Conservation (phyloP, 2,113 vertebrate genomes). For the Climacteris rufus region DNA sequence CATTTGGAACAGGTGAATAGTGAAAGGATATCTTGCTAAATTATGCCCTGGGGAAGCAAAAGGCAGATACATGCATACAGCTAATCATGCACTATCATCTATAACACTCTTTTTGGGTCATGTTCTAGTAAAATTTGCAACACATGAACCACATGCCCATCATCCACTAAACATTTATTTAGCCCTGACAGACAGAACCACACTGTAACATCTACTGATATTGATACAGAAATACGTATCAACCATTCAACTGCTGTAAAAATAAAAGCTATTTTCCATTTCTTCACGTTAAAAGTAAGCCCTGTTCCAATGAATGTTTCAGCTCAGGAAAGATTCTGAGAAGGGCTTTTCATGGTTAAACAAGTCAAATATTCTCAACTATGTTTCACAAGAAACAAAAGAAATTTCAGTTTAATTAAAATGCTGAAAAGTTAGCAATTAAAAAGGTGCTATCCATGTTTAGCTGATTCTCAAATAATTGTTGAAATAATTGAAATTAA, state of each 20-base stretch:
- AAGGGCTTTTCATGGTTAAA: not conserved
- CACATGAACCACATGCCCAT: not conserved
- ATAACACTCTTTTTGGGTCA: not conserved
- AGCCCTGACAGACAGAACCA: not conserved
- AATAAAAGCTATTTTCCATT: not conserved
- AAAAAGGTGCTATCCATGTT: not conserved
- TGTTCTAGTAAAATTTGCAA: not conserved
- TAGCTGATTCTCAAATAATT: not conserved
- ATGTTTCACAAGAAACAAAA: not conserved
- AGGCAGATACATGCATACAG: not conserved
- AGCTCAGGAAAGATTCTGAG: not conserved
- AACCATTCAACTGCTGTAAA: not conserved
- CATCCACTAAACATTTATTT: not conserved
- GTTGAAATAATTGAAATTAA: not conserved
- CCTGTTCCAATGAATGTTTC: not conserved
- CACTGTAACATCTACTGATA: not conserved
- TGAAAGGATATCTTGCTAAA: not conserved
- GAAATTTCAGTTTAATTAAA: not conserved
- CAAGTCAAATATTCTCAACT: not conserved
- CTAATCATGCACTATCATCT: not conserved
- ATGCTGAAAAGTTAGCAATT: not conserved
- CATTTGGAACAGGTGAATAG: not conserved
- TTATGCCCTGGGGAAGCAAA: not conserved
- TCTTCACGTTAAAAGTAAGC: not conserved
- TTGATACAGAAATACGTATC: not conserved